These are phyloP conservation scores for Leistus spinibarbis DNA, from an alignment of 2,888 invertebrate species.

Conservation along the genomic window DNA sequence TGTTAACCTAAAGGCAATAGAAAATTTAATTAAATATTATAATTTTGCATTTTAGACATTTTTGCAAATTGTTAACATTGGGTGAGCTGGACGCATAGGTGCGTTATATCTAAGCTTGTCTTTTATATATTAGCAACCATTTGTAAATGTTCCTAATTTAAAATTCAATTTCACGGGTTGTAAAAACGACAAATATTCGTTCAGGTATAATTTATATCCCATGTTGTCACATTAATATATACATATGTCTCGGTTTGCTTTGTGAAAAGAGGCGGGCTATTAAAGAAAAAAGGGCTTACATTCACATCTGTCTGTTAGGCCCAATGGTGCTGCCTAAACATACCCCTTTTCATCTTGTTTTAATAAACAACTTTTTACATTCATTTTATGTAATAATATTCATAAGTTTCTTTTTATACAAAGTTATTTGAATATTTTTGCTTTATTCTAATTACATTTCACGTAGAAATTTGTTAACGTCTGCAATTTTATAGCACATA, in stretches of 20 bases:
- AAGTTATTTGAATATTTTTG: neutral
- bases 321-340: constrained; percentile 13
- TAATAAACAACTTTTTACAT: constrained; percentile 20
- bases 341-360: constrained; percentile 28
- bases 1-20: no score
- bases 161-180: no score
- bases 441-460: neutral
- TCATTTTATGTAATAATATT: neutral
- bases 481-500: neutral
- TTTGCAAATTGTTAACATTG: no score
- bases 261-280: constrained; percentile 22
- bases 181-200: no score
- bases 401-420: neutral
- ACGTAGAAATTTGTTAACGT: constrained; percentile 8
- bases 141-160: no score
- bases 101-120: no score
- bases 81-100: no score
- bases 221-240: constrained; percentile 25
- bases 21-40: no score
- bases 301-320: constrained; percentile 13
- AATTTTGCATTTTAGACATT: no score
- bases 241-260: constrained; percentile 22
- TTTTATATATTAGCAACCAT: no score
- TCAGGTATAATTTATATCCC: constrained; percentile 6
- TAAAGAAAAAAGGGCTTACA: constrained; percentile 11